These are phyloP conservation scores for Odontocolon sp. DNA, from an alignment of 2,888 invertebrate genomes.

Conservation along the genomic window DNA sequence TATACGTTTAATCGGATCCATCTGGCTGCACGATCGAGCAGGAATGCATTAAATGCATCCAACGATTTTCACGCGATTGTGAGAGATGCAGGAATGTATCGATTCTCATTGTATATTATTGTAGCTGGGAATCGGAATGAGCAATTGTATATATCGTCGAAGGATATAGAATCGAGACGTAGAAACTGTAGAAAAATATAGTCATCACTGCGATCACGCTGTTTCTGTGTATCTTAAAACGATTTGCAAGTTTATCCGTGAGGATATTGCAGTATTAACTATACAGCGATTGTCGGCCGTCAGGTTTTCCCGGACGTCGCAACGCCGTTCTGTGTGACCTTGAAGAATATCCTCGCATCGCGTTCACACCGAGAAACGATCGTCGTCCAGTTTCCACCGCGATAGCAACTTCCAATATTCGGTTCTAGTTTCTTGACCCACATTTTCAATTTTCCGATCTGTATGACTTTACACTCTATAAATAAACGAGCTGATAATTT, in stretches of 20 bases:
- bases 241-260: neutral
- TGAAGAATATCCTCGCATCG: constrained; percentile 3
- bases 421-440: too few relatives aligned
- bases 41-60: constrained; percentile 20
- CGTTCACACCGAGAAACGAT: neutral
- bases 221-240: constrained; percentile 1
- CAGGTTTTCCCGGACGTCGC: constrained; percentile 2
- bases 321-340: constrained; percentile 20
- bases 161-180: constrained; percentile 35
- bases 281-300: neutral
- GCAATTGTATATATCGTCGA: constrained; percentile 32
- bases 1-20: too few relatives aligned
- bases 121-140: constrained; percentile 24
- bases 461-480: too few relatives aligned
- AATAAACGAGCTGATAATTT: neutral
- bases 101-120: neutral
- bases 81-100: constrained; percentile 11
- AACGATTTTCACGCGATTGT: constrained; percentile 17
- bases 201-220: constrained; percentile 43
- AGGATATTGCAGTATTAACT: constrained; percentile 3
- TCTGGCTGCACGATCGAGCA: constrained; percentile 28
- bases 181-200: constrained; percentile 51
- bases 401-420: too few relatives aligned
- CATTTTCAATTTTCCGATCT: too few relatives aligned
- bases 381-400: neutral